Percentiles rank a stretch among this genome's conserved stretches.
Evolutionary conservation across 2,888 invertebrate genomes (phyloP).

Genomic region (Hirtodrosophila confusa): DNA sequence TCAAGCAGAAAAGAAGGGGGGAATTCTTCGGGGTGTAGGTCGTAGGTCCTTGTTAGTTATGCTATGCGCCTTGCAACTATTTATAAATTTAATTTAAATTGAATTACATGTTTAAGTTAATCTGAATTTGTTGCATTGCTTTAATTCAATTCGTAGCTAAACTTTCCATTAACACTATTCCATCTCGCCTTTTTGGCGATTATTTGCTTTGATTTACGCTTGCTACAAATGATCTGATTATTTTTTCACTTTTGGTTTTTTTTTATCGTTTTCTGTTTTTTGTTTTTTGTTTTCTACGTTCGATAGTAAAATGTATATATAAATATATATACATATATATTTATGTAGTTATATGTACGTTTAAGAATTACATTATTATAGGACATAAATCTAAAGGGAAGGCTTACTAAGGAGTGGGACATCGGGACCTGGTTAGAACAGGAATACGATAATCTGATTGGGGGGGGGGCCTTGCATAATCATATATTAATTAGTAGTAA

Average conservation of each 20-base stretch:
- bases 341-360: constrained; percentile 71
- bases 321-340: constrained; percentile 62
- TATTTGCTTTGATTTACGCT: constrained; percentile 67
- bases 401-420: constrained; percentile 51
- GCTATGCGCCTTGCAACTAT: constrained; percentile 76
- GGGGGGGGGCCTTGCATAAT: constrained; percentile 55
- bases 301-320: constrained; percentile 78
- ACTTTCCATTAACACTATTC: constrained; percentile 53
- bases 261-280: constrained; percentile 26
- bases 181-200: constrained; percentile 46
- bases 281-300: constrained; percentile 63
- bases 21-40: constrained; percentile 25
- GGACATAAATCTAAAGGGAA: constrained; percentile 71
- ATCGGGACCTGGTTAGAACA: constrained; percentile 11
- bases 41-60: constrained; percentile 57
- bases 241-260: constrained; percentile 44
- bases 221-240: constrained; percentile 65
- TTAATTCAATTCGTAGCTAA: constrained; percentile 51
- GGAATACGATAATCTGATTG: constrained; percentile 21
- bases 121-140: constrained; percentile 48
- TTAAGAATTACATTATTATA: constrained; percentile 78
- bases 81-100: constrained; percentile 77
- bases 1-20: constrained; percentile 50
- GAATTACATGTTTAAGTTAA: constrained; percentile 67
- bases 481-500: constrained; percentile 78